Conservation (phyloP, 2,888 invertebrate species). For the Microctonus hyperodae region DNA sequence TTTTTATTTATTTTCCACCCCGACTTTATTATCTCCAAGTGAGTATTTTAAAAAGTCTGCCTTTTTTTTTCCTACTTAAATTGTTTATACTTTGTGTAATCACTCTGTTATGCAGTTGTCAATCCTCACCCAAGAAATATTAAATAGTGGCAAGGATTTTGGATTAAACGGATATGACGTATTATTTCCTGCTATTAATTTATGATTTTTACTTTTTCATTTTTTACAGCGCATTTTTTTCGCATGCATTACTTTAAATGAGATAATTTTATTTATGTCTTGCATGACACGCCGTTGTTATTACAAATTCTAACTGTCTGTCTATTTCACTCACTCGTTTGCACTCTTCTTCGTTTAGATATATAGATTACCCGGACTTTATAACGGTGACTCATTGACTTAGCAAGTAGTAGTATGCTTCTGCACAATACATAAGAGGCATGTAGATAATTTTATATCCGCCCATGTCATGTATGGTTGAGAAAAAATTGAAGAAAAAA, state of each 20-base stretch:
- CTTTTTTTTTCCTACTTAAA: constrained; percentile 1
- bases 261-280: constrained; percentile 15
- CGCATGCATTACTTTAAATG: constrained; percentile 15
- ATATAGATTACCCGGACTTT: constrained; percentile 32
- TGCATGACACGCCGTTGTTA: constrained; percentile 19
- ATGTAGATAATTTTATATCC: constrained; percentile 28
- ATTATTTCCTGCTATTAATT: constrained; percentile 34
- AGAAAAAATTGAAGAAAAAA: background rate
- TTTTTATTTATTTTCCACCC: too few species aligned
- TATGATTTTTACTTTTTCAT: constrained; percentile 18
- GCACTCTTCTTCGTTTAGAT: constrained; percentile 20
- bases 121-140: constrained; percentile 11
- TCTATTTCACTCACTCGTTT: constrained; percentile 15
- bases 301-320: constrained; percentile 3
- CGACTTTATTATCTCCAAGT: constrained; percentile 5
- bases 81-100: background rate
- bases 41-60: constrained; percentile 13
- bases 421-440: constrained; percentile 30
- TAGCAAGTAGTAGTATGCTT: constrained; percentile 35
- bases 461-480: constrained; percentile 12
- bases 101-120: constrained; percentile 14
- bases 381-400: constrained; percentile 37
- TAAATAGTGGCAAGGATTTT: constrained; percentile 33
- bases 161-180: constrained; percentile 37
- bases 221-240: background rate